Evolutionary conservation across 2,113 vertebrate species (phyloP).

Genomic region (Tichodroma muraria): DNA sequence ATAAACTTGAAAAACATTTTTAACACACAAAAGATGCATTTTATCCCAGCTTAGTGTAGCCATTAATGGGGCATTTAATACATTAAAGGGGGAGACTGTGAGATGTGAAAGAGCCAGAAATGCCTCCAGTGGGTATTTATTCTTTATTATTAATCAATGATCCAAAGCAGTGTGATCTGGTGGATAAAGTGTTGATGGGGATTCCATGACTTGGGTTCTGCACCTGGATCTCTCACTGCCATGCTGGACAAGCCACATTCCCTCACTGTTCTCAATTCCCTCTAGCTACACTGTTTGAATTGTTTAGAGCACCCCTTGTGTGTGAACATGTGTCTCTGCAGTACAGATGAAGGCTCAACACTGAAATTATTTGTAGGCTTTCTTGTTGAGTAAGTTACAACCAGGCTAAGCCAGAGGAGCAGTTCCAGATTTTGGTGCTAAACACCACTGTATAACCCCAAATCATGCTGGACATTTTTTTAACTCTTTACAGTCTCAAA

Average conservation of each 20-base stretch:
- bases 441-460: neutral
- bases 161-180: neutral
- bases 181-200: neutral
- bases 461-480: neutral
- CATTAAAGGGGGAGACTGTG: neutral
- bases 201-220: neutral
- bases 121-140: neutral
- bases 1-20: neutral
- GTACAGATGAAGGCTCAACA: neutral
- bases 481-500: neutral
- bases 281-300: neutral
- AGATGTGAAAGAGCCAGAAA: neutral
- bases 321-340: neutral
- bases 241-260: neutral
- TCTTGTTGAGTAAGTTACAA: neutral
- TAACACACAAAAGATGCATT: neutral
- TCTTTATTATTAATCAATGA: neutral
- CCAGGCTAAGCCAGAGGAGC: neutral
- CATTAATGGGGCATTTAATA: no score
- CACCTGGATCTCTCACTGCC: neutral
- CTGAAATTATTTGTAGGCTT: neutral
- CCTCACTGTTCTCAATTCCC: neutral
- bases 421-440: neutral
- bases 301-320: neutral
- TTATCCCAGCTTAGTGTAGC: neutral